Percentiles rank a stretch among this genome's conserved stretches.
These are phyloP conservation scores for Hoplodrina blanda DNA, from an alignment of 2,888 invertebrate species.

Conservation along the genomic window DNA sequence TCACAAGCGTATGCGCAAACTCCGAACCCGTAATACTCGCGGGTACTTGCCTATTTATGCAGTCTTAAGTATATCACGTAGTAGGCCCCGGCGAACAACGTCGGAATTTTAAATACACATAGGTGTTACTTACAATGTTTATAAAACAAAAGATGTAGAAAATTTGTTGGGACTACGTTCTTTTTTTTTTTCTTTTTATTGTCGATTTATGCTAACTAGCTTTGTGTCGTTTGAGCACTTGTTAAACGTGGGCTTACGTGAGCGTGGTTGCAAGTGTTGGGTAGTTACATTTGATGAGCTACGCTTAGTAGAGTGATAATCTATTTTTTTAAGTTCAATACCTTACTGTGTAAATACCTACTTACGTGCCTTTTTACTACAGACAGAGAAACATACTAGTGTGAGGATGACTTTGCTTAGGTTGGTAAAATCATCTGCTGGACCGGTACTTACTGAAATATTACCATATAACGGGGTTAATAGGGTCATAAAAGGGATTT, in stretches of 20 bases:
- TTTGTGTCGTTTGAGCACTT: slow-evolving; percentile 58
- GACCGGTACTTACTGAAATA: too few species aligned
- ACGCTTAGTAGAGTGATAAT: slow-evolving; percentile 2
- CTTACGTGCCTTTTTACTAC: not conserved
- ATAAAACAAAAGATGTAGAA: slow-evolving; percentile 75
- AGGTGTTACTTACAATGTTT: slow-evolving; percentile 85
- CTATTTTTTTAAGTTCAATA: not conserved
- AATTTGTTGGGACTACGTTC: slow-evolving; percentile 70
- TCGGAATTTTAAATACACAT: slow-evolving; percentile 87
- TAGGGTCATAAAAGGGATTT: too few species aligned
- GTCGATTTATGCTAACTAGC: slow-evolving; percentile 80
- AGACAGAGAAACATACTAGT: too few species aligned
- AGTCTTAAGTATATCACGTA: slow-evolving; percentile 88
- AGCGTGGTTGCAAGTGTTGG: slow-evolving; percentile 38
- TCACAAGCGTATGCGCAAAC: slow-evolving; percentile 73
- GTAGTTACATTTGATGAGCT: slow-evolving; percentile 47
- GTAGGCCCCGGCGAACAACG: slow-evolving; percentile 79
- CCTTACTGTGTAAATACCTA: not conserved
- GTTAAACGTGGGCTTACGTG: slow-evolving; percentile 69
- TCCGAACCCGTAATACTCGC: slow-evolving; percentile 73
- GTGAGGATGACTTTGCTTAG: too few species aligned
- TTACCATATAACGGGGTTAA: too few species aligned
- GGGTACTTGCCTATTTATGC: slow-evolving; percentile 78
- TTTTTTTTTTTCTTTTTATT: slow-evolving; percentile 75
- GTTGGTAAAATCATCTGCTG: too few species aligned